Base-by-base conservation (phyloP, 1,140 invertebrate genomes). In the Pogonognathellus flavescens region DNA sequence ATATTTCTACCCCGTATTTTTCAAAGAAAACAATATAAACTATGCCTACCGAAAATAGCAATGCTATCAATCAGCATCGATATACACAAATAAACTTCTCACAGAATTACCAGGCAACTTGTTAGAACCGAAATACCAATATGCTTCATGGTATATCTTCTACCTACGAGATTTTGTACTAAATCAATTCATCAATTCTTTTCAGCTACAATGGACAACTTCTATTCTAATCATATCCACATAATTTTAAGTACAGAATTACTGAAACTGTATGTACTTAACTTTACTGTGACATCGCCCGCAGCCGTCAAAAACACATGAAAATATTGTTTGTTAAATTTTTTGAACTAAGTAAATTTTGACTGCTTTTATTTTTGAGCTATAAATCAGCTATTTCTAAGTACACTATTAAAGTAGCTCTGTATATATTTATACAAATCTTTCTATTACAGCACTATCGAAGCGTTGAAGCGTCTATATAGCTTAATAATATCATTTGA, bases 301-400 rank as follows among this genome's bases (percentile, higher is more conserved):
- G 41, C 31, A 49, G 31, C 66, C 70, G n/a, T 76, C 70, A 76
- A 76, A 49, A 76, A 76, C 70, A 76, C 70, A 76, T 76, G 31
- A 76, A 76, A 76, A 76, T 76, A 76, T 76, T 49, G 14, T 25
- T 22, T 22, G 18, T 20, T 11, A 16, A 66, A 16, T 31, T 70
- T n/a, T 1, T n/a, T 76, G 14, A 50, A 76, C n/a, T 14, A 57
- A 14, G 11, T 57, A 14, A 57, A 14, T 4, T 5, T 57, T 14
- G 11, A 57, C 53, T 14, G 53, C 53, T 57, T 57, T n/a, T 57
- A 57, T 41, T 76, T 49, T 76, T 76, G 6, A n/a, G n/a, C 13
- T 62, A 62, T 62, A n/a, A n/a, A n/a, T n/a, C n/a, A n/a, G n/a
- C n/a, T n/a, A n/a, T n/a, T n/a, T n/a, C n/a, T n/a, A n/a, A n/a